Conservation (phyloP, 2,797 vertebrate species). For the Amniataba percoides region DNA sequence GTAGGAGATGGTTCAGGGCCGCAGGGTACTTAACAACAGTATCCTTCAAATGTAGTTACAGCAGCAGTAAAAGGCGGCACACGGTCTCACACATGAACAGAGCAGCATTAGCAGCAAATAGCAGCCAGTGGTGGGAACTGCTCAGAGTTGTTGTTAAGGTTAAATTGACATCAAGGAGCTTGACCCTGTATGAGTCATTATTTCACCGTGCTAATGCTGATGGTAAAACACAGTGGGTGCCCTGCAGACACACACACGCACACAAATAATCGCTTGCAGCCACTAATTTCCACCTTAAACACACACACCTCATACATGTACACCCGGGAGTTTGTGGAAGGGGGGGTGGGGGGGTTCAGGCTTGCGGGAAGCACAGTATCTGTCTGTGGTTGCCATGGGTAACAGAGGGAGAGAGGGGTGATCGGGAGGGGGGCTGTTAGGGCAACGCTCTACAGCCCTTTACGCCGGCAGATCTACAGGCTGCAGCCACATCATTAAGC, state of each 20-base stretch:
- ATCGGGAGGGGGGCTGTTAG: conserved; percentile 37
- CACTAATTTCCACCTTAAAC: conserved; percentile 10
- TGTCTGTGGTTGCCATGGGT: conserved; percentile 82
- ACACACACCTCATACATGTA: conserved; percentile 31
- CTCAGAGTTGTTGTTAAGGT: conserved; percentile 59
- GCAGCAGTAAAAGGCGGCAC: conserved; percentile 20
- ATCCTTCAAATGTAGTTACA: conserved; percentile 28
- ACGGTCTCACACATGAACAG: conserved; percentile 21
- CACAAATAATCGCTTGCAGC: conserved; percentile 28
- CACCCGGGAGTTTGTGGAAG: conserved; percentile 37
- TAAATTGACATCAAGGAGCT: conserved; percentile 71
- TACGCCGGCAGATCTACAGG: conserved; percentile 59
- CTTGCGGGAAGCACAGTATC: conserved; percentile 63
- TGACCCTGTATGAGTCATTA: conserved; percentile 72
- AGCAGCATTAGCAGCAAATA: conserved; percentile 41
- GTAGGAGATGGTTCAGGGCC: background rate
- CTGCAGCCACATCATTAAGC: conserved; percentile 57
- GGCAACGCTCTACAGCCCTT: conserved; percentile 54
- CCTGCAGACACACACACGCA: conserved; percentile 13
- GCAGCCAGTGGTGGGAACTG: conserved; percentile 35
- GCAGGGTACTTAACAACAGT: conserved; percentile 11
- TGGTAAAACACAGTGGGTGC: conserved; percentile 45
- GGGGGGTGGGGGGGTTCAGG: conserved; percentile 35
- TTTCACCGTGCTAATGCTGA: conserved; percentile 55
- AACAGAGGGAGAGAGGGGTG: conserved; percentile 64